Conservation (phyloP, 2,888 invertebrate genomes). For the Galerucella nymphaeae region DNA sequence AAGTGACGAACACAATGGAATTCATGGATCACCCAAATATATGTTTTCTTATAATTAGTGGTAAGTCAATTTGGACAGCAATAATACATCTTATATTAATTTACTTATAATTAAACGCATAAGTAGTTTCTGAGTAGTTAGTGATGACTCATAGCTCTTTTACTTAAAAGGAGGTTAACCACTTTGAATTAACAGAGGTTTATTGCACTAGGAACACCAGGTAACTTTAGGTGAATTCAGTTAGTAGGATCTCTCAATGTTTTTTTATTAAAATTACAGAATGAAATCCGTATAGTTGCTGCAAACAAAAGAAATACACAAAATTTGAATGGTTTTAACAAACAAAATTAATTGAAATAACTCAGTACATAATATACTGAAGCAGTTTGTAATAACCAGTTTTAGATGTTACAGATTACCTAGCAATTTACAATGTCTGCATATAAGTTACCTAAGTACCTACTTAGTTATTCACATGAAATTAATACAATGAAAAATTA, state of each 20-base stretch:
- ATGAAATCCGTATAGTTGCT: too few relatives aligned
- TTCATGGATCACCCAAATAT: conserved; percentile 4
- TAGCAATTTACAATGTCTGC: too few relatives aligned
- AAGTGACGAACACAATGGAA: conserved; percentile 23
- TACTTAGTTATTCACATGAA: not conserved
- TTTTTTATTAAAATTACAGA: too few relatives aligned
- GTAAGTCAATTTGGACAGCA: conserved; percentile 8
- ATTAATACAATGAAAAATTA: not conserved
- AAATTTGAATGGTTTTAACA: too few relatives aligned
- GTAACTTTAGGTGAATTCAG: not conserved
- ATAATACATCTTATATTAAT: not conserved
- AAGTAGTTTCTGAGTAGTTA: conserved; percentile 1
- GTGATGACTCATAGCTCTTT: conserved; percentile 26
- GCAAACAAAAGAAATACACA: too few relatives aligned
- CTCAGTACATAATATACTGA: too few relatives aligned
- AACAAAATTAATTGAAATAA: too few relatives aligned
- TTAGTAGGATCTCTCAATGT: not conserved
- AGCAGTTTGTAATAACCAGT: not conserved
- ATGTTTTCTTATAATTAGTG: conserved; percentile 12
- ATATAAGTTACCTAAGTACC: too few relatives aligned
- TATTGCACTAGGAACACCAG: not conserved
- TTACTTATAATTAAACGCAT: too few relatives aligned
- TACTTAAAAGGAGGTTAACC: conserved; percentile 15
- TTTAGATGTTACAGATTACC: not conserved
- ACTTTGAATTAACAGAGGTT: conserved; percentile 15